Percentiles rank a stretch among this genome's conserved stretches.
Evolutionary conservation across 2,888 invertebrate genomes (phyloP).

Genomic region (Volucella zonaria): DNA sequence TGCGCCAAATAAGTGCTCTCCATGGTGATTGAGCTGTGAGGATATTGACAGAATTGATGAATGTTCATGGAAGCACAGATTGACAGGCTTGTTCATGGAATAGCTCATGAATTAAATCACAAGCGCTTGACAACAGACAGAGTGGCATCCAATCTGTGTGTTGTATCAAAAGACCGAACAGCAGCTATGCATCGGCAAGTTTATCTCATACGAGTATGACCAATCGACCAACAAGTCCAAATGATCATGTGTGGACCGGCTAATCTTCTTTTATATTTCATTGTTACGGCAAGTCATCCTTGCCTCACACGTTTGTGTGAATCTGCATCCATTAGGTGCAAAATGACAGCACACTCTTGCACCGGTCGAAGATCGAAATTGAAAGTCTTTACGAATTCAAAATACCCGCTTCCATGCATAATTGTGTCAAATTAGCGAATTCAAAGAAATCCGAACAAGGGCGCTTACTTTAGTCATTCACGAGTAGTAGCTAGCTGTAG

Average conservation of each 20-base stretch:
- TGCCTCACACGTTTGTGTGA: neutral
- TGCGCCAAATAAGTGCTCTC: no score
- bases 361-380: neutral
- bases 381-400: conserved; percentile 10
- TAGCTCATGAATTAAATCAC: no score
- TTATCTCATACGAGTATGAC: neutral
- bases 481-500: neutral
- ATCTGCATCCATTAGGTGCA: conserved; percentile 1
- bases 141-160: no score
- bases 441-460: conserved; percentile 23
- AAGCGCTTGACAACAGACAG: no score
- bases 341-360: neutral
- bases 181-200: neutral
- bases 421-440: conserved; percentile 26
- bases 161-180: no score
- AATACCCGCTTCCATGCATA: conserved; percentile 2
- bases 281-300: neutral
- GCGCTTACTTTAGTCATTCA: neutral
- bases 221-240: neutral
- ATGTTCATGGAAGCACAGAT: no score
- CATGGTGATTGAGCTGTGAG: no score
- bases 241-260: neutral
- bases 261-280: conserved; percentile 24
- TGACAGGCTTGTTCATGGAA: no score
- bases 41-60: no score